These are phyloP conservation scores for Thermophis baileyi DNA, from an alignment of 2,113 vertebrate genomes.

Conservation along the genomic window DNA sequence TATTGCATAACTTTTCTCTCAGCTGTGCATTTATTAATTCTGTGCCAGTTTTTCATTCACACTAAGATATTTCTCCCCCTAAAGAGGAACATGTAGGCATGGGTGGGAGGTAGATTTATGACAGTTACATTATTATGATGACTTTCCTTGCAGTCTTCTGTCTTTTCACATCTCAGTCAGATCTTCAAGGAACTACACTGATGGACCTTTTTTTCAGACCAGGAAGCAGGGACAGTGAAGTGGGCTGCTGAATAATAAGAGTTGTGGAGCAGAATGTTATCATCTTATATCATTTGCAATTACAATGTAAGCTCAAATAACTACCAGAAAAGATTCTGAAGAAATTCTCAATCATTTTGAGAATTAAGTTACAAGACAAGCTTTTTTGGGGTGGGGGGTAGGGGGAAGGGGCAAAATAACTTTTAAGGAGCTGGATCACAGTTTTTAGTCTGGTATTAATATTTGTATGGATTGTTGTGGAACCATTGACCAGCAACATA, in stretches of 20 bases:
- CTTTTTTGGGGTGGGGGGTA: not conserved
- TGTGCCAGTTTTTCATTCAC: not conserved
- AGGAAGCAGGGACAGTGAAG: not conserved
- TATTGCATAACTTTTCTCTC: not conserved
- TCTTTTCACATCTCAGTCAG: not conserved
- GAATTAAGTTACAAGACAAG: not conserved
- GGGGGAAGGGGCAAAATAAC: not conserved
- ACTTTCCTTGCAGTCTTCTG: not conserved
- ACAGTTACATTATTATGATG: not conserved
- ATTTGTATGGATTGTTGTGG: not conserved
- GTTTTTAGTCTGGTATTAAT: not conserved
- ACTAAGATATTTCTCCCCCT: not conserved
- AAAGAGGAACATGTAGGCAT: not conserved
- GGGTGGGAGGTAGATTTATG: not conserved
- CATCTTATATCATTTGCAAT: not conserved
- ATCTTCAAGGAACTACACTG: not conserved
- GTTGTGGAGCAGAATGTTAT: not conserved
- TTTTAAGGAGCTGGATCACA: not conserved
- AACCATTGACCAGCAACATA: not conserved
- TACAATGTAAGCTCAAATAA: not conserved
- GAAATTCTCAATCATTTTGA: not conserved
- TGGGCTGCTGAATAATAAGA: not conserved
- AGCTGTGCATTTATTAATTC: not conserved
- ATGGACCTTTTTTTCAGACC: not conserved
- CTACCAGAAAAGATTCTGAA: not conserved